A percentile compares a stretch with the other conserved stretches of the same genome.
phyloP scores from a whole-genome alignment of 2,797 vertebrate genomes.

The Pygocentrus nattereri region DNA sequence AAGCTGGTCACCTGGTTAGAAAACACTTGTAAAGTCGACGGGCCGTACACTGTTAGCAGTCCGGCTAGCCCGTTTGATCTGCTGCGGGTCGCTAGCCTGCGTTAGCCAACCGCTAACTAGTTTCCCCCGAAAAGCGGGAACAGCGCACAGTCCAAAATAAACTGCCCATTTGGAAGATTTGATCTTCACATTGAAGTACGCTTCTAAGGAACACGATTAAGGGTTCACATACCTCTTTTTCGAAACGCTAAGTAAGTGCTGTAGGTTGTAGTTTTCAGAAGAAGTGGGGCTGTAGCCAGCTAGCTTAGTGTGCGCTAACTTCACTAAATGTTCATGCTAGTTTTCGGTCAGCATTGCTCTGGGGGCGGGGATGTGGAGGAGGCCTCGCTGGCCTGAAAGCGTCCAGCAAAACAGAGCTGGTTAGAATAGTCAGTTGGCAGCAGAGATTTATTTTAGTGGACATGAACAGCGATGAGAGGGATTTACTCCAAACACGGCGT shows the following conservation, averaged over 20 bases:
- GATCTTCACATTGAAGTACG: neutral
- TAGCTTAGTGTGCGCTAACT: slow-evolving; percentile 68
- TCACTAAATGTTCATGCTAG: slow-evolving; percentile 73
- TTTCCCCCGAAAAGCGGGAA: slow-evolving; percentile 77
- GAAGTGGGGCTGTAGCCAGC: slow-evolving; percentile 45
- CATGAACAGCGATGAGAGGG: neutral
- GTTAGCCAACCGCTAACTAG: neutral
- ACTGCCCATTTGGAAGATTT: neutral
- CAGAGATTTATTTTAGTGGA: neutral
- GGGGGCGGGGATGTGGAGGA: slow-evolving; percentile 70
- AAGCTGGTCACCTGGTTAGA: slow-evolving; percentile 1
- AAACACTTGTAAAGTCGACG: neutral
- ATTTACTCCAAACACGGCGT: neutral
- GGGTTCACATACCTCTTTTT: slow-evolving; percentile 68
- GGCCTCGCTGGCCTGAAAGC: slow-evolving; percentile 41
- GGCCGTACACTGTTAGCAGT: neutral
- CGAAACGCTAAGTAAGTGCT: slow-evolving; percentile 51
- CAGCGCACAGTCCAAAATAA: slow-evolving; percentile 47
- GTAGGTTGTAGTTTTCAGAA: slow-evolving; percentile 45
- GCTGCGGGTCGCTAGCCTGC: neutral
- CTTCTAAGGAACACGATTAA: neutral
- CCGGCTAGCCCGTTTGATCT: neutral
- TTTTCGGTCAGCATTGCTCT: slow-evolving; percentile 74
- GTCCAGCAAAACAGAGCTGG: neutral
- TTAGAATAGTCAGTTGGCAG: neutral